phyloP scores from a whole-genome alignment of 2,888 invertebrate genomes.

The Mystacides longicornis region DNA sequence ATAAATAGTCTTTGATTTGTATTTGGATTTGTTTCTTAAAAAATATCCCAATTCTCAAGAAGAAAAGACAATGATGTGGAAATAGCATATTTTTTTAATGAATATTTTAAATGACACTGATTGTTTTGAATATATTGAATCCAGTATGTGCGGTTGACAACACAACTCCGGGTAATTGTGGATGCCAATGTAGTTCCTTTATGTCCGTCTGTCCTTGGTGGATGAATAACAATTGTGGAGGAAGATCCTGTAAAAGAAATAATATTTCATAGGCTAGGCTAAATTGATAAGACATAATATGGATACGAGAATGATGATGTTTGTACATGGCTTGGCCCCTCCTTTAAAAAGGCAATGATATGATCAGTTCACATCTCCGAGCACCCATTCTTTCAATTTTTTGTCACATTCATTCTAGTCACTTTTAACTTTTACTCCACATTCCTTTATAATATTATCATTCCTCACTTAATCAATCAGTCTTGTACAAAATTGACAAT shows the following conservation, averaged over 20 bases:
- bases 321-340: not conserved
- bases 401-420: no score
- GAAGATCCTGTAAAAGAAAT: constrained; percentile 66
- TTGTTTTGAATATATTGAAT: constrained; percentile 95
- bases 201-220: constrained; percentile 97
- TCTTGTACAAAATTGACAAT: no score
- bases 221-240: constrained; percentile 93
- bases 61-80: not conserved
- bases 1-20: no score
- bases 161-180: constrained; percentile 87
- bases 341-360: not conserved
- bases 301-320: no score
- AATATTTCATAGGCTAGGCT: no score
- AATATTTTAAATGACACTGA: constrained; percentile 64
- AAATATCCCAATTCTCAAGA: not conserved
- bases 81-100: constrained; percentile 29
- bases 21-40: no score
- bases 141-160: constrained; percentile 92
- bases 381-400: no score
- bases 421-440: no score
- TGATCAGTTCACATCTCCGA: no score
- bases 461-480: no score
- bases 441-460: no score
- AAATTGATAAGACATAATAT: no score
- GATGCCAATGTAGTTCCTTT: constrained; percentile 98